Evolutionary conservation across 2,113 vertebrate species (phyloP), one percentile per base, ranked within the genome.

Genomic region (Xenus cinereus): DNA sequence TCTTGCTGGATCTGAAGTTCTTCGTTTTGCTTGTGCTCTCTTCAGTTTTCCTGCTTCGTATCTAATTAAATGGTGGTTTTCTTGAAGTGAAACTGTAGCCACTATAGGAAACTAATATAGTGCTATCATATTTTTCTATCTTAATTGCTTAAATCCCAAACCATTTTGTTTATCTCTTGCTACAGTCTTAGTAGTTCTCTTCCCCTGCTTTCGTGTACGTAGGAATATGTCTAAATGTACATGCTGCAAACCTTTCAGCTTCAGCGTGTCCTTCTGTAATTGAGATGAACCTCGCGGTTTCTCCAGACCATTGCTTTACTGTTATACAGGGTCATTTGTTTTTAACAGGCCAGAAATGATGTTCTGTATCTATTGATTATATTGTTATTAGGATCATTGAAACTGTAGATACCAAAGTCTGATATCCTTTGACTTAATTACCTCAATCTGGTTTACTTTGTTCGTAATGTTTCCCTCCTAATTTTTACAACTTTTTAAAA

Each of bases 361-460:
- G 18, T 35, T 75, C 10, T 24, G 2, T 64, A 33, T 68, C 21
- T 66, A 3, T n/a, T 66, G 33, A 26, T 50, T 69, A 1, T 51
- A 5, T 39, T 79, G 27, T 57, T 84, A 22, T 68, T 76, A 43
- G 12, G 73, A 22, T 35, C 14, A 3, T 6, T 72, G 39, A 69
- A 91, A 73, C 27, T 0, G 0, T 56, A 72, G 27, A 28, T 60
- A 35, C 7, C 1, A 0, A 81, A 79, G 45, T 68, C 37, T 18
- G 27, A 57, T 85, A 37, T 14, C 10, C 14, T 90, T 87, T 95
- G 12, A 57, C 16, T 78, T 84, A 54, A 48, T 85, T 79, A 35
- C 24, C 4, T 74, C 50, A 74, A 1, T 5, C 14, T 77, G 43
- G 6, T 24, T 26, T 79, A 56, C 88, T 64, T 63, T 4, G 12